phyloP scores from a whole-genome alignment of 2,797 vertebrate species.

The Acanthis flammea region DNA sequence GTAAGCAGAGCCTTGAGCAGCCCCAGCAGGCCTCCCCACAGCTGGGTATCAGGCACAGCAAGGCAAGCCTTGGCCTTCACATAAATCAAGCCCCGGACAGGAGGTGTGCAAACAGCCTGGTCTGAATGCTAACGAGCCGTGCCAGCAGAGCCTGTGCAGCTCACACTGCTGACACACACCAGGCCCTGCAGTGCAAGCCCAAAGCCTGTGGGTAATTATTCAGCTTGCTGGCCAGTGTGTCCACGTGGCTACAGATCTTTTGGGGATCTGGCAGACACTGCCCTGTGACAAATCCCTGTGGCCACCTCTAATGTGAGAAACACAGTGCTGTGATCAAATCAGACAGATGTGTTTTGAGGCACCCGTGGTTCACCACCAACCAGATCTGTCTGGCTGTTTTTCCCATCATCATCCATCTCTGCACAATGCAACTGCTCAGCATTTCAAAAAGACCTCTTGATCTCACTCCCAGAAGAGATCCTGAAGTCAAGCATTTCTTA shows the following conservation, averaged over 20 bases:
- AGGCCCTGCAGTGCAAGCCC: neutral
- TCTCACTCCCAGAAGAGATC: neutral
- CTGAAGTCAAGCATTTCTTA: neutral
- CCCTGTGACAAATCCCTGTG: neutral
- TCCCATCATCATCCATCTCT: neutral
- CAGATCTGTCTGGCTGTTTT: neutral
- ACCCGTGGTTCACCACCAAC: neutral
- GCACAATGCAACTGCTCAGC: neutral
- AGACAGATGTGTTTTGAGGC: neutral
- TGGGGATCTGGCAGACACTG: neutral
- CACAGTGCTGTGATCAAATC: neutral
- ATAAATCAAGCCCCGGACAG: neutral
- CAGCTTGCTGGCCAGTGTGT: neutral
- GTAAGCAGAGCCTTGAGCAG: neutral
- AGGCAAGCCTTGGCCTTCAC: neutral
- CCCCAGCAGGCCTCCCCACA: neutral
- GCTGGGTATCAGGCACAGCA: neutral
- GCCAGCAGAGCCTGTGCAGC: neutral
- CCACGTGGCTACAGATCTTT: fast-evolving
- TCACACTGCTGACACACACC: neutral
- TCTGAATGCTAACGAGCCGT: fast-evolving
- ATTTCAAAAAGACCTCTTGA: neutral
- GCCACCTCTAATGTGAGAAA: neutral
- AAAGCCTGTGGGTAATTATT: neutral
- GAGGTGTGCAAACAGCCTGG: neutral